These are phyloP conservation scores for rabbit (Oryctolagus cuniculus) DNA, from an alignment of 2,113 vertebrate species.

Conservation along the genomic window DNA sequence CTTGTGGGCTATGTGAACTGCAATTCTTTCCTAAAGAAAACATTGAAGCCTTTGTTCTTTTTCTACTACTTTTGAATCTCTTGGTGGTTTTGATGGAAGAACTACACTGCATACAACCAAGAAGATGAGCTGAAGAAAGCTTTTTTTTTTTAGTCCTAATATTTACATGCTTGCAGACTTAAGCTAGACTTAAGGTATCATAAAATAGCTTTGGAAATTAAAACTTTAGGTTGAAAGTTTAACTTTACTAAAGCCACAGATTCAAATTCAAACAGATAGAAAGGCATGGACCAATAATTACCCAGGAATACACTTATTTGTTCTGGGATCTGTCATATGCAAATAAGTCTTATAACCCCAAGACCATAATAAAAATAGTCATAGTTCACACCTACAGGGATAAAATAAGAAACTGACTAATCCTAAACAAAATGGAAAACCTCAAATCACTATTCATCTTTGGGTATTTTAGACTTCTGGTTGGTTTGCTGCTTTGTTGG, in stretches of 20 bases:
- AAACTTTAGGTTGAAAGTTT: conserved; percentile 16
- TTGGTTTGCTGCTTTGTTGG: conserved; percentile 70
- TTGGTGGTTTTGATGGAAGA: not conserved
- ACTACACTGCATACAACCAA: not conserved
- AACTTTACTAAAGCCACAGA: conserved; percentile 11
- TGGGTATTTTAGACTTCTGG: conserved; percentile 66
- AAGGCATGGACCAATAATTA: too few species aligned
- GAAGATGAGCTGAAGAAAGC: not conserved
- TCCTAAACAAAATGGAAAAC: conserved; percentile 41
- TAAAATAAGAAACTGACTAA: conserved; percentile 40
- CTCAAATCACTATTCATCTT: conserved; percentile 39
- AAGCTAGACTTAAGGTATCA: not conserved
- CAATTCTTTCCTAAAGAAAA: conserved; percentile 13
- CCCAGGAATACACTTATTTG: not conserved
- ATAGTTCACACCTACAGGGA: not conserved
- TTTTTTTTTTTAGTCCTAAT: not conserved
- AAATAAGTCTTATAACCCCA: not conserved
- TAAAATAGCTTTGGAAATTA: not conserved
- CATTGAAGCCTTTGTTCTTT: not conserved
- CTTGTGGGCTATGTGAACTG: not conserved
- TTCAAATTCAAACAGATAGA: not conserved
- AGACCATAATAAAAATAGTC: not conserved
- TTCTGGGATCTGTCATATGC: not conserved
- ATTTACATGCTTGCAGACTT: not conserved
- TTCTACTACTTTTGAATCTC: conserved; percentile 5